A percentile compares a stretch with the other conserved stretches of the same genome.
These are phyloP conservation scores for Abramis brama DNA, from an alignment of 2,113 vertebrate genomes.

Conservation along the genomic window DNA sequence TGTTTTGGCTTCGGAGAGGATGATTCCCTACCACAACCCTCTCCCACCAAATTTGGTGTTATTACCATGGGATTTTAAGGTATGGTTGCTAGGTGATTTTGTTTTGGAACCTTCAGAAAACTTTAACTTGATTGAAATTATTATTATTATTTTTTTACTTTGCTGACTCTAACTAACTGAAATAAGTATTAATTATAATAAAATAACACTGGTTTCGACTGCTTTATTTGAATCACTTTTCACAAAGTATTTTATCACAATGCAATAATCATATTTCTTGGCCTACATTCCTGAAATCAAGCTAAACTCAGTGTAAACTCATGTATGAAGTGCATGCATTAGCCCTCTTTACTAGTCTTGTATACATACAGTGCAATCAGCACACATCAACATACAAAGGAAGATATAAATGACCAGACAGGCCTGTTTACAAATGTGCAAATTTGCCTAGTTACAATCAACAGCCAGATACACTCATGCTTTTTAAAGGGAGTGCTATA, in stretches of 20 bases:
- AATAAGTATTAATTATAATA: no score
- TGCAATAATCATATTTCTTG: slow-evolving; percentile 31
- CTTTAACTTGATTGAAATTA: no score
- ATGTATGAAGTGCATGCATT: slow-evolving; percentile 46
- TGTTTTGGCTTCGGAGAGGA: no score
- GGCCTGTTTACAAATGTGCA: slow-evolving; percentile 23
- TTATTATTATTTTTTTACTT: no score
- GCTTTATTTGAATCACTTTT: slow-evolving; percentile 43
- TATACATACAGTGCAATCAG: slow-evolving; percentile 5
- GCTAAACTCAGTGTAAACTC: neutral
- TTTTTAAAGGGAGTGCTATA: slow-evolving; percentile 29
- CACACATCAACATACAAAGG: slow-evolving; percentile 13
- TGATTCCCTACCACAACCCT: no score
- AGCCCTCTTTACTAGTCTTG: neutral
- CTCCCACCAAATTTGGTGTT: no score
- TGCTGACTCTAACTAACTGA: no score
- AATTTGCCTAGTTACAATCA: slow-evolving; percentile 12
- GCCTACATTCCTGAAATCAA: neutral
- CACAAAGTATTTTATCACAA: slow-evolving; percentile 43
- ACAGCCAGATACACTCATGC: slow-evolving; percentile 17
- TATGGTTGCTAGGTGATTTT: no score
- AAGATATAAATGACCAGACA: slow-evolving; percentile 12
- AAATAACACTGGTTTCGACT: neutral
- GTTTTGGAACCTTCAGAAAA: no score
- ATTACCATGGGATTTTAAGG: no score